Conservation (phyloP, 2,888 invertebrate species). For the Tetragonisca angustula region DNA sequence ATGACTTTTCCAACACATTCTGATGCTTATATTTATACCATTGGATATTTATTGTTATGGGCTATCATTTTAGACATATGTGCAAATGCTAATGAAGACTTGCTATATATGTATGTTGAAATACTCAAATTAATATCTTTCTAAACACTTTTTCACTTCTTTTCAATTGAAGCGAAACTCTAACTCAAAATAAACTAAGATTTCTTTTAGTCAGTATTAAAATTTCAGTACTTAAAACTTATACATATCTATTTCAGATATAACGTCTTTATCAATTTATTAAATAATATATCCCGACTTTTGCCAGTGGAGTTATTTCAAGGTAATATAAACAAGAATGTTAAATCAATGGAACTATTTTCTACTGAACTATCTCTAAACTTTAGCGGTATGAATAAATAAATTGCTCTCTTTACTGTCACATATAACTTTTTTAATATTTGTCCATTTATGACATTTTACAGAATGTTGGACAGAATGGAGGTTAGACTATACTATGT, state of each 20-base stretch:
- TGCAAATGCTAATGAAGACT: slow-evolving; percentile 88
- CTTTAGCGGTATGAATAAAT: slow-evolving; percentile 72
- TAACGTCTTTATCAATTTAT: slow-evolving; percentile 85
- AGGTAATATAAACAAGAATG: slow-evolving; percentile 78
- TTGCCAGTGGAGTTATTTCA: slow-evolving; percentile 89
- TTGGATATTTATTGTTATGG: slow-evolving; percentile 91
- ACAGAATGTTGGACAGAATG: slow-evolving; percentile 77
- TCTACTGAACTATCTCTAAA: slow-evolving; percentile 74
- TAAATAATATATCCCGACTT: slow-evolving; percentile 87
- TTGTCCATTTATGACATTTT: slow-evolving; percentile 23
- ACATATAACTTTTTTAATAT: background rate
- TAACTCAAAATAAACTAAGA: background rate
- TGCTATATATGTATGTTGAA: slow-evolving; percentile 89
- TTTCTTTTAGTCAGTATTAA: no score
- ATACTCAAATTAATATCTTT: no score
- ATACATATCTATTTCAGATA: slow-evolving; percentile 67
- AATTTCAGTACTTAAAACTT: background rate
- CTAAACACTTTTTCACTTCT: background rate
- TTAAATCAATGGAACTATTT: slow-evolving; percentile 78
- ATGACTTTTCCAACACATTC: no score
- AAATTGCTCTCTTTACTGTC: no score
- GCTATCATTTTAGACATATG: slow-evolving; percentile 88
- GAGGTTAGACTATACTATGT: slow-evolving; percentile 85
- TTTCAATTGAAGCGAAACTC: background rate
- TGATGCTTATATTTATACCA: slow-evolving; percentile 84